Percentiles rank a stretch among this genome's conserved stretches.
These are phyloP conservation scores for Leuciscus waleckii DNA, from an alignment of 2,797 vertebrate species.

Conservation along the genomic window DNA sequence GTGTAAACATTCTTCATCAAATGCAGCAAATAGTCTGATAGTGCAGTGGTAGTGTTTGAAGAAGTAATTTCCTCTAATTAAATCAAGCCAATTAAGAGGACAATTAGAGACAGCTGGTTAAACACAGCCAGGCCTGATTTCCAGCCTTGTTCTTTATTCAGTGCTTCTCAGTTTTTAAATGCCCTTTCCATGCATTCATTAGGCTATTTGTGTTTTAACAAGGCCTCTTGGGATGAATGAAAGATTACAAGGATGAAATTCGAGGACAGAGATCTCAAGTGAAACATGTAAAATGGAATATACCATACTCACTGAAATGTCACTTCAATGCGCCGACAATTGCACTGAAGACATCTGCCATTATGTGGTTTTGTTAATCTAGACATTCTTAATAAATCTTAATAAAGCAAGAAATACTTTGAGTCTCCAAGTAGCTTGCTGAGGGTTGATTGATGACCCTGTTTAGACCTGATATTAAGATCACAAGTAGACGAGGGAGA, in stretches of 20 bases:
- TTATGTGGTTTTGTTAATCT: background rate
- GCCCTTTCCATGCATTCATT: background rate
- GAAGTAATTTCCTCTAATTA: conserved; percentile 15
- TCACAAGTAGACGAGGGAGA: too few species aligned
- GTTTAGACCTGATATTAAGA: too few species aligned
- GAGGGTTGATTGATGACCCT: too few species aligned
- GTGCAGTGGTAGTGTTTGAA: background rate
- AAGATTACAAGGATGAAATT: conserved; percentile 1
- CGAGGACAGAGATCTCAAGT: background rate
- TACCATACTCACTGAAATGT: background rate
- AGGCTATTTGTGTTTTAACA: background rate
- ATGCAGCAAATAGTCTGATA: background rate
- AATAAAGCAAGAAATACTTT: background rate
- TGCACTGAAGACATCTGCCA: background rate
- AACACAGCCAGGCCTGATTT: background rate
- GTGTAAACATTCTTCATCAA: background rate
- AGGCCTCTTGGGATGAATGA: background rate
- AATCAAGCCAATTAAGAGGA: conserved; percentile 21
- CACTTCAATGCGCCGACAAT: background rate
- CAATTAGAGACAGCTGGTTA: conserved; percentile 27
- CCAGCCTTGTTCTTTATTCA: background rate
- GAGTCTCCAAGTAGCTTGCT: background rate
- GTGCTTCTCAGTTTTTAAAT: background rate
- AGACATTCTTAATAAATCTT: background rate
- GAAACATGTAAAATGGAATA: background rate